Evolutionary conservation across 2,888 invertebrate species (phyloP).

Genomic region (Eristalinus sepulchralis): DNA sequence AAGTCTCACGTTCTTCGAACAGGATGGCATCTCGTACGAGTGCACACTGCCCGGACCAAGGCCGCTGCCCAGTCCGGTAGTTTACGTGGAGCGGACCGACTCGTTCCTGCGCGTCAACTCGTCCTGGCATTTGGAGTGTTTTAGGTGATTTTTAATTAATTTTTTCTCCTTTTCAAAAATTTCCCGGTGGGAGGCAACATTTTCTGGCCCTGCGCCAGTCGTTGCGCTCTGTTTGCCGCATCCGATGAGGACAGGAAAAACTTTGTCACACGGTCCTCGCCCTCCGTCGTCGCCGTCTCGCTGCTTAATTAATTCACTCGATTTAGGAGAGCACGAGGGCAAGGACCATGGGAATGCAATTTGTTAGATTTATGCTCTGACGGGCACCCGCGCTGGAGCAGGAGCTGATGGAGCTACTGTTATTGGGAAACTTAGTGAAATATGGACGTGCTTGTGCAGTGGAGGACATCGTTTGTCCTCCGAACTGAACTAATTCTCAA

Average conservation of each 20-base stretch:
- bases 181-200: not conserved
- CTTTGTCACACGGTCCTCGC: slow-evolving; percentile 25
- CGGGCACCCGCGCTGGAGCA: not conserved
- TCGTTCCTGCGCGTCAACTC: slow-evolving; percentile 92
- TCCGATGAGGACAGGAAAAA: slow-evolving; percentile 18
- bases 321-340: slow-evolving; percentile 44
- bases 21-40: slow-evolving; percentile 93
- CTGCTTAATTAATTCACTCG: slow-evolving; percentile 66
- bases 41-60: slow-evolving; percentile 87
- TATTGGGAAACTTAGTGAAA: slow-evolving; percentile 55
- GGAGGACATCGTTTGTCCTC: not conserved
- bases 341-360: slow-evolving; percentile 47
- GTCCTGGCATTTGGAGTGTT: slow-evolving; percentile 92
- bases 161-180: slow-evolving; percentile 36
- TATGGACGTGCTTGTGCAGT: slow-evolving; percentile 22
- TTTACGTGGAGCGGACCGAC: slow-evolving; percentile 90
- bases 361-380: slow-evolving; percentile 66
- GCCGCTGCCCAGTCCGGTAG: slow-evolving; percentile 88
- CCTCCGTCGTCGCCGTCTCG: not conserved
- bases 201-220: slow-evolving; percentile 49
- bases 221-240: slow-evolving; percentile 38
- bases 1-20: slow-evolving; percentile 93
- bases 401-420: not conserved
- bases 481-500: slow-evolving; percentile 28
- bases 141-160: slow-evolving; percentile 84